A percentile compares a stretch with the other conserved stretches of the same genome.
phyloP scores from a whole-genome alignment of 2,888 invertebrate species.

The Koerneria pararmatus region DNA sequence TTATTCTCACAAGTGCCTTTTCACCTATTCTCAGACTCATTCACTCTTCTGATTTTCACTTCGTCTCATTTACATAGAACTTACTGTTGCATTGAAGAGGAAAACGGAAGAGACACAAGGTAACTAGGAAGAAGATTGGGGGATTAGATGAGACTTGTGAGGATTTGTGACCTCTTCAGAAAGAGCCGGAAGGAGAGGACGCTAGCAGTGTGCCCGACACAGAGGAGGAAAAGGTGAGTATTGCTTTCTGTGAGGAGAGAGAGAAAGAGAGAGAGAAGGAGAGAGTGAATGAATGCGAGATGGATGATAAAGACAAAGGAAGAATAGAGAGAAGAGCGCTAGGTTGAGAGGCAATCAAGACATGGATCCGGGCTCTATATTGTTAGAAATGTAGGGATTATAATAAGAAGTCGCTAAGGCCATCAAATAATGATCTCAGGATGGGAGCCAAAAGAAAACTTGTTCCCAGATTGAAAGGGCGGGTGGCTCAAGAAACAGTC shows the following conservation, averaged over 20 bases:
- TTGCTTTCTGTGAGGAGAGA: neutral
- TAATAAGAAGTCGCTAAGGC: too few relatives aligned
- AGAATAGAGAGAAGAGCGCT: too few relatives aligned
- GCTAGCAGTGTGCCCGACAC: neutral
- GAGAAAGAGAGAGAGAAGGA: neutral
- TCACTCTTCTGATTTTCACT: neutral
- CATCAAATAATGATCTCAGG: too few relatives aligned
- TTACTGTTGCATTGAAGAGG: neutral
- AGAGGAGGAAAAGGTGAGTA: neutral
- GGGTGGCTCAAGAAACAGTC: too few relatives aligned
- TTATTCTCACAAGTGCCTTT: neutral
- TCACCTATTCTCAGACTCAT: neutral
- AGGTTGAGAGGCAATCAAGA: too few relatives aligned
- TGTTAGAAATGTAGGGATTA: too few relatives aligned
- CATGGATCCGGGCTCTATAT: too few relatives aligned
- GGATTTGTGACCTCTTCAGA: neutral
- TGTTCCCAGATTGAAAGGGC: too few relatives aligned
- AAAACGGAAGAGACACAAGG: neutral
- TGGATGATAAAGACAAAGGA: neutral
- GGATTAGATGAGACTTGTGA: neutral
- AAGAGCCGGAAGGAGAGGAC: neutral
- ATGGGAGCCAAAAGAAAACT: too few relatives aligned
- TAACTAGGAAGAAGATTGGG: neutral
- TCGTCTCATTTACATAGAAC: neutral
- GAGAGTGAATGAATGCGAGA: conserved; percentile 7